Evolutionary conservation across 2,797 vertebrate species (phyloP), one percentile per base, ranked within the genome.

Genomic region (Darevskia nairensis): DNA sequence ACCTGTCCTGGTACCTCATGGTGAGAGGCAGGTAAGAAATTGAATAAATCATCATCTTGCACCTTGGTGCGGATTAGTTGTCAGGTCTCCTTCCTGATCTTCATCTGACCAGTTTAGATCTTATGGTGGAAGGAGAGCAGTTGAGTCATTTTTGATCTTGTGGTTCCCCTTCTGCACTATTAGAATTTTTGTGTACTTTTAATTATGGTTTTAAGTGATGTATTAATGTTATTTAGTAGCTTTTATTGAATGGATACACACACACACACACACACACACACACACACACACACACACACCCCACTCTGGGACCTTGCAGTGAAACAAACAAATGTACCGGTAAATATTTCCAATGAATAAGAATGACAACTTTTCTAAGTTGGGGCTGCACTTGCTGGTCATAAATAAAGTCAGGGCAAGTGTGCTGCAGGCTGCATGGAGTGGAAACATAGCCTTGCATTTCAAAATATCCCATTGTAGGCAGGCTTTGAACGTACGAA

Each of bases 361-460:
- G 32, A 35, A 71, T n/a, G n/a, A 21, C 55, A 64, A 5, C 3
- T 44, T 85, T 71, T 85, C 2, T 0, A 11, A 8, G 29, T 39
- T 68, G 9, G 6, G 77, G 69, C 8, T 0, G 0, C 39, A 0
- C 29, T 1, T 2, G 35, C 39, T 85, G 29, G 35, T 0, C 1
- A 59, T 46, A 61, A 41, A 61, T 76, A 74, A 77, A 55, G 68
- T 0, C 2, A 15, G 0, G 8, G 80, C 0, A 29, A 2, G 32
- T 64, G 32, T n/a, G 25, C 32, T 0, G 0, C 46, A 72, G n/a
- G 3, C 68, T 50, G 0, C 1, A 0, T 69, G 9, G 77, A 1
- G 6, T 0, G 3, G 35, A 50, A 72, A 78, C 82, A 74, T 74
- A 2, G 8, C 82, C 61, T 82, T 76, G 11, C 29, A 78, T 88